Conservation (phyloP, 2,113 vertebrate genomes). For the Mirza zaza region DNA sequence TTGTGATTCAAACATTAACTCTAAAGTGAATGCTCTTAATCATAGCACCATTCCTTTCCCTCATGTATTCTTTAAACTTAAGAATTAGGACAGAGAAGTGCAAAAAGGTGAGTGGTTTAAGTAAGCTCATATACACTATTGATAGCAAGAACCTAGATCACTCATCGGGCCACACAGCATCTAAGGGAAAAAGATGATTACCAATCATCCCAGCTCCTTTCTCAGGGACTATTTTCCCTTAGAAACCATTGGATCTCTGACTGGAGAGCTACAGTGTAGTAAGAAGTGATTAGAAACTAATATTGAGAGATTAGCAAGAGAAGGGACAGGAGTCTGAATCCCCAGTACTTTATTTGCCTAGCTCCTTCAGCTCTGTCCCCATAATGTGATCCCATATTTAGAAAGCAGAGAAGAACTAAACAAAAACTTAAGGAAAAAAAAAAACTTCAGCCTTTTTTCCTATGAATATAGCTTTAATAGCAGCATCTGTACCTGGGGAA, state of each 20-base stretch:
- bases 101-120: not conserved
- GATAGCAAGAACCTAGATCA: not conserved
- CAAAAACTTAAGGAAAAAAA: not conserved
- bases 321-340: not conserved
- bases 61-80: not conserved
- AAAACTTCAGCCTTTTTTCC: not conserved
- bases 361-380: not conserved
- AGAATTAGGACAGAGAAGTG: not conserved
- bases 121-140: not conserved
- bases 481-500: not conserved
- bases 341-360: not conserved
- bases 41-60: not conserved
- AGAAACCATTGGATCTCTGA: not conserved
- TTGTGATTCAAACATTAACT: not conserved
- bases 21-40: not conserved
- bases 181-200: not conserved
- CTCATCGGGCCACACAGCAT: not conserved
- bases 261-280: not conserved
- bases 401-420: not conserved
- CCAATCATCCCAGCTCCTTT: not conserved
- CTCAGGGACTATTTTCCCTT: not conserved
- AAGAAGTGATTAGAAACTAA: not conserved
- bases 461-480: not conserved
- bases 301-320: not conserved
- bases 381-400: not conserved